Percentiles rank a stretch among this genome's conserved stretches.
phyloP scores from a whole-genome alignment of 2,888 invertebrate genomes.

The Leistus spinibarbis region DNA sequence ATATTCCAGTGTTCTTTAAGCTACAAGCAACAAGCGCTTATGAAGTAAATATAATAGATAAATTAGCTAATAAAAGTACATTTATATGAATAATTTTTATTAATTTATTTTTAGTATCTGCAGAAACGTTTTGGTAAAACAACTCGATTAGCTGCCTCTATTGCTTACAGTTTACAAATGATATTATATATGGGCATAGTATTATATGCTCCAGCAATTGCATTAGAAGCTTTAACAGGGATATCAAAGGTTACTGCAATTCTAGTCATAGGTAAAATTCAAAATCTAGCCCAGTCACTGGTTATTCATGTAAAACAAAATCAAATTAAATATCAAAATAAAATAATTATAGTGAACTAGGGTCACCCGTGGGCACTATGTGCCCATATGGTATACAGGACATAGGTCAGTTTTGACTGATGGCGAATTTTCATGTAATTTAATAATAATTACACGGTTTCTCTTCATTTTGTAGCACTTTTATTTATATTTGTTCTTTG shows the following conservation, averaged over 20 bases:
- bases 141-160: slow-evolving; percentile 77
- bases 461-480: no score
- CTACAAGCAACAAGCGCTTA: slow-evolving; percentile 86
- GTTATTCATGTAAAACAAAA: slow-evolving; percentile 20
- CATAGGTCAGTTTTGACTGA: no score
- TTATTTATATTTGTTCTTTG: no score
- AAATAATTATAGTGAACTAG: no score
- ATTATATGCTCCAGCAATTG: slow-evolving; percentile 90
- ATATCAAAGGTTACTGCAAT: slow-evolving; percentile 75
- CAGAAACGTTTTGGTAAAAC: slow-evolving; percentile 82
- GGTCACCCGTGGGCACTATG: no score
- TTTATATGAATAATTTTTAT: slow-evolving; percentile 42
- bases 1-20: slow-evolving; percentile 85
- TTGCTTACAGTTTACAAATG: slow-evolving; percentile 89
- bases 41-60: slow-evolving; percentile 62
- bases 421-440: no score
- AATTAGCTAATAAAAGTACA: neutral
- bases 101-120: slow-evolving; percentile 69
- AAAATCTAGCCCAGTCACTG: no score
- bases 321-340: no score
- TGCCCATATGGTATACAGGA: no score
- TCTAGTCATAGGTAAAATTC: slow-evolving; percentile 66
- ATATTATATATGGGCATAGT: slow-evolving; percentile 90
- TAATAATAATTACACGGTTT: no score
- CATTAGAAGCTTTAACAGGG: slow-evolving; percentile 86